A percentile compares a stretch with the other conserved stretches of the same genome.
Conservation (phyloP, 2,113 vertebrate species). For the Sylvilagus bachmani region DNA sequence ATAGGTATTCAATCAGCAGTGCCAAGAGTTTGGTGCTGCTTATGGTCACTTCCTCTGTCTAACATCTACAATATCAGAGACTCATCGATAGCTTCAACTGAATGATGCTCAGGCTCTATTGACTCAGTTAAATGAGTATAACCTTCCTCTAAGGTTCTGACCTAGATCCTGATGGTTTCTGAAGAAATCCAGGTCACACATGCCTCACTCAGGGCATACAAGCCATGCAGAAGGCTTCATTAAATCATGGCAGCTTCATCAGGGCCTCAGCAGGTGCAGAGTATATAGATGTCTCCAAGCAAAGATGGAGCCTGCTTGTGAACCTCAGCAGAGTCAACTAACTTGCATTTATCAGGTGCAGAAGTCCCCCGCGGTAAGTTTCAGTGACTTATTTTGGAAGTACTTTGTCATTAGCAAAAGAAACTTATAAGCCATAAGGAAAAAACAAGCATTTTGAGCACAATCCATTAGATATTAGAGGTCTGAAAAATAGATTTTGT, state of each 20-base stretch:
- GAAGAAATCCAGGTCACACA: background rate
- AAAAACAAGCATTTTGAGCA: background rate
- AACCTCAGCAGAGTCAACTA: background rate
- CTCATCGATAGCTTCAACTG: background rate
- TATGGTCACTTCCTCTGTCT: too few relatives aligned
- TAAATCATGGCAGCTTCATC: fast-evolving
- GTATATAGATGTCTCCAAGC: background rate
- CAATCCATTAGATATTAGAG: background rate
- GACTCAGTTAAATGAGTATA: background rate
- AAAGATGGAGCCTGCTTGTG: background rate
- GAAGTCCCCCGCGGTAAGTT: background rate
- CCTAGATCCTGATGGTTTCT: background rate
- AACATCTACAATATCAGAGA: background rate
- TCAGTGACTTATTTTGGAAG: background rate
- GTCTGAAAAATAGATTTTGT: too few relatives aligned
- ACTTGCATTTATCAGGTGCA: background rate
- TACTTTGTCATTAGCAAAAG: background rate
- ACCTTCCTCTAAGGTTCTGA: background rate
- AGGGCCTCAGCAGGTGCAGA: background rate
- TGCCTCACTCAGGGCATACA: too few relatives aligned
- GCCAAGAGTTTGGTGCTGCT: background rate
- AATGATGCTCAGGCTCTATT: background rate
- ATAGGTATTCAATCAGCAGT: background rate
- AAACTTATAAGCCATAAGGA: background rate
- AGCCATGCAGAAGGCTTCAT: background rate